Conservation (phyloP, 2,888 invertebrate species). For the Barypeithes pellucidus region DNA sequence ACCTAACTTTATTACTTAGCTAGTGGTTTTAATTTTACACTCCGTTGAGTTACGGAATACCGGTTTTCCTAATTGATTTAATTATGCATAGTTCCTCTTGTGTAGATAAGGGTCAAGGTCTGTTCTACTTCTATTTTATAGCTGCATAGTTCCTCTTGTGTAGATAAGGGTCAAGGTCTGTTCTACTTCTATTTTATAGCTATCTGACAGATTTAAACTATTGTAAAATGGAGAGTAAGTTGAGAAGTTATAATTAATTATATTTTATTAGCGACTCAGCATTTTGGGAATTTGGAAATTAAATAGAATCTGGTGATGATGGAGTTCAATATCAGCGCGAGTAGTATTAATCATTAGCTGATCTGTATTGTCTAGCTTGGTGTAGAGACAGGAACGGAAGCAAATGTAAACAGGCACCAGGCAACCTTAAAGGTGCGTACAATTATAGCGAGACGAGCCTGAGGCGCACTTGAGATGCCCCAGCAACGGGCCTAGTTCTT, state of each 20-base stretch:
- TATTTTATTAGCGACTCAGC: background rate
- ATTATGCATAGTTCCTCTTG: constrained; percentile 35
- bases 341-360: no score
- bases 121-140: constrained; percentile 33
- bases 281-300: background rate
- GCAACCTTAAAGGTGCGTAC: no score
- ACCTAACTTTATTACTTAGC: constrained; percentile 31
- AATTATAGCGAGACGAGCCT: no score
- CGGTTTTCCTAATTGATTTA: constrained; percentile 41
- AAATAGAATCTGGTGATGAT: background rate
- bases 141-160: constrained; percentile 28
- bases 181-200: constrained; percentile 33
- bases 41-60: constrained; percentile 40
- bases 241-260: constrained; percentile 16
- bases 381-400: no score
- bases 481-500: no score
- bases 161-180: constrained; percentile 40
- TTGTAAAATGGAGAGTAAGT: constrained; percentile 25
- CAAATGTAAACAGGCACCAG: no score
- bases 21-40: constrained; percentile 40
- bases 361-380: no score
- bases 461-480: no score
- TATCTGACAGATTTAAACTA: constrained; percentile 3
- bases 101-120: constrained; percentile 38
- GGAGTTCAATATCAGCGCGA: no score